Percentiles rank a stretch among this genome's conserved stretches.
Conservation (phyloP, 1,140 invertebrate species). For the Mycetomoellerius zeteki region DNA sequence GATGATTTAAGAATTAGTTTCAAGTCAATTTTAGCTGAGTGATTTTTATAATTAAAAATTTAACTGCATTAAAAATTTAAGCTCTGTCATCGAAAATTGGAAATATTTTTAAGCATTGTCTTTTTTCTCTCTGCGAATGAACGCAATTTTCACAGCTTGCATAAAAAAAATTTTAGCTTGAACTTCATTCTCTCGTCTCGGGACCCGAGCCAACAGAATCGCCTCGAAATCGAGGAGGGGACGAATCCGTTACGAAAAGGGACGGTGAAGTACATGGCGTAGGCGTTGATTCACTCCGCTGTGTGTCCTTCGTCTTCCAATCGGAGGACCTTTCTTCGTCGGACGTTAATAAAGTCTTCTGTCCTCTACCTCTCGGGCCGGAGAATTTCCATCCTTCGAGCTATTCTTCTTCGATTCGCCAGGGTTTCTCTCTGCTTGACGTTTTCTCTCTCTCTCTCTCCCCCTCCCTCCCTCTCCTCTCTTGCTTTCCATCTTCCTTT, state of each 20-base stretch:
- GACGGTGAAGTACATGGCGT: neutral
- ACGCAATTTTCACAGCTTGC: slow-evolving; percentile 38
- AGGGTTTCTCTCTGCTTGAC: slow-evolving; percentile 16
- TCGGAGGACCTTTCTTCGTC: slow-evolving; percentile 37
- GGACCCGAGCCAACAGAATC: slow-evolving; percentile 14
- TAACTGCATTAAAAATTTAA: neutral
- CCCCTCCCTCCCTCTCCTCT: neutral
- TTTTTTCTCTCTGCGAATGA: neutral
- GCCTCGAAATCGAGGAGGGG: neutral
- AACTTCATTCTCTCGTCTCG: slow-evolving; percentile 35
- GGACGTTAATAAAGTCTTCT: slow-evolving; percentile 81
- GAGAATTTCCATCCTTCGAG: slow-evolving; percentile 76
- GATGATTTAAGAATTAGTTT: slow-evolving; percentile 9
- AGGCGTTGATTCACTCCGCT: slow-evolving; percentile 60
- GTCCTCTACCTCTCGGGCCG: slow-evolving; percentile 51
- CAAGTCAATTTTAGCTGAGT: neutral
- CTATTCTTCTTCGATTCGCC: slow-evolving; percentile 72
- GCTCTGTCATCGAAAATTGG: neutral
- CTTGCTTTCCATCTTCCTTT: slow-evolving; percentile 4
- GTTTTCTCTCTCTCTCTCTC: slow-evolving; percentile 2
- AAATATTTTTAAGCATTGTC: slow-evolving; percentile 6
- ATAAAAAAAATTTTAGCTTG: slow-evolving; percentile 30
- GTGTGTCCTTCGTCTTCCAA: slow-evolving; percentile 66
- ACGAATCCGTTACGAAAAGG: slow-evolving; percentile 35
- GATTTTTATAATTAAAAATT: neutral